Evolutionary conservation across 1,140 invertebrate genomes (phyloP), one percentile per base, ranked within the genome.

Genomic region (Penaeus vannamei): DNA sequence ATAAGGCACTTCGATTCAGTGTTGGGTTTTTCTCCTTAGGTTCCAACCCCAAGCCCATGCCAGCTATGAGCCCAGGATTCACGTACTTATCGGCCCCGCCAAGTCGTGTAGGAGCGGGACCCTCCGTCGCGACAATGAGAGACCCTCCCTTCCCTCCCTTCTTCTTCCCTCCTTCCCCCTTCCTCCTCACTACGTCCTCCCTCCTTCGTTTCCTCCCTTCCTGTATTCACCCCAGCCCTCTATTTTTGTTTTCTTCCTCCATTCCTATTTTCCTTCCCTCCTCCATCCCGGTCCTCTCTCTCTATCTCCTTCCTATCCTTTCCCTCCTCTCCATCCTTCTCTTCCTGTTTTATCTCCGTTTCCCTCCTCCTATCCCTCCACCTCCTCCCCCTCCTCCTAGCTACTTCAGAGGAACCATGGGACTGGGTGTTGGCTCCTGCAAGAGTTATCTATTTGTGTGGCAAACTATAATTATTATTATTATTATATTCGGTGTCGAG

Each of bases 41-140:
- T 69, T 87, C 86, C 86, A 87, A 87, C 86, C 79, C 76, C 86
- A 82, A 82, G 20, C 86, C 80, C 86, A 87, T 87, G 79, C 86
- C 86, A 87, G 86, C 76, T 66, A 29, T 60, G 79, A 66, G 62
- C 79, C 80, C 64, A n/a, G 36, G 17, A 53, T 53, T 53, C 53
- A 53, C 53, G 53, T 2, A 53, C 53, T 53, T 53, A 53, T 53
- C 53, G 53, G 17, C 53, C 72, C 20, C 32, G 29, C 76, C 32
- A 7, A 36, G 32, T 29, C 32, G n/a, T 79, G 76, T 79, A 29
- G 46, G 22, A 79, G 76, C 46, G 76, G 32, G 76, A 79, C n/a
- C 32, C 76, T 22, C 23, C 76, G 7, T 29, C 32, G 23, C 61
- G 32, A 26, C n/a, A 29, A 7, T n/a, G 82, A 64, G 29, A 62